Base-by-base conservation (phyloP, 2,797 vertebrate genomes). In the Rhinophrynus dorsalis region DNA sequence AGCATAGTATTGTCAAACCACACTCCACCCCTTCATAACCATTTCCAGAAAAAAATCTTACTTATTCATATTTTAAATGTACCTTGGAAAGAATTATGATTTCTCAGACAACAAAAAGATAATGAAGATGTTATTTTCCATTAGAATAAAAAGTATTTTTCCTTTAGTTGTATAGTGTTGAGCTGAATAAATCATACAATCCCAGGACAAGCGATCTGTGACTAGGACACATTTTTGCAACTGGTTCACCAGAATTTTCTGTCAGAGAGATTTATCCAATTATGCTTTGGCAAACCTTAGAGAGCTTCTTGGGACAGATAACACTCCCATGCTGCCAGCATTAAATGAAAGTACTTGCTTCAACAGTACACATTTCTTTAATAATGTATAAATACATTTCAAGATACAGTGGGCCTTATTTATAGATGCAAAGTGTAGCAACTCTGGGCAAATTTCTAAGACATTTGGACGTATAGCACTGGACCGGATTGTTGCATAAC, bases 1-100 rank as follows among this genome's bases (percentile, higher is more conserved):
- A 73, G 55, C 45, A 27, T 35, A 23, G 32, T 67, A 73, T 73
- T 66, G 62, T 73, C 57, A 20, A 44, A 35, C 17, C 26, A 17
- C 37, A 58, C 51, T 64, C 60, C 27, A 48, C 51, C 26, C 32
- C 17, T 62, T 47, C 13, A 50, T 13, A 72, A 48, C 47, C 29
- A 27, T 52, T 15, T 35, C 55, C 47, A 67, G 30, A 17, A 72
- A 59, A 54, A 35, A 47, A 51, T 52, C 23, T 24, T 38, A 13
- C 26, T 12, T n/a, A n/a, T n/a, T n/a, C n/a, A n/a, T n/a, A n/a
- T n/a, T n/a, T n/a, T n/a, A n/a, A n/a, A n/a, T n/a, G n/a, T n/a
- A 21, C 17, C 8, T 20, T 24, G 13, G 8, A 44, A 70, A 12
- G 21, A 65, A 44, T 13, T 27, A 54, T 54, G 24, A 27, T 17